These are phyloP conservation scores for Nanorana parkeri DNA, from an alignment of 2,113 vertebrate species.

Conservation along the genomic window DNA sequence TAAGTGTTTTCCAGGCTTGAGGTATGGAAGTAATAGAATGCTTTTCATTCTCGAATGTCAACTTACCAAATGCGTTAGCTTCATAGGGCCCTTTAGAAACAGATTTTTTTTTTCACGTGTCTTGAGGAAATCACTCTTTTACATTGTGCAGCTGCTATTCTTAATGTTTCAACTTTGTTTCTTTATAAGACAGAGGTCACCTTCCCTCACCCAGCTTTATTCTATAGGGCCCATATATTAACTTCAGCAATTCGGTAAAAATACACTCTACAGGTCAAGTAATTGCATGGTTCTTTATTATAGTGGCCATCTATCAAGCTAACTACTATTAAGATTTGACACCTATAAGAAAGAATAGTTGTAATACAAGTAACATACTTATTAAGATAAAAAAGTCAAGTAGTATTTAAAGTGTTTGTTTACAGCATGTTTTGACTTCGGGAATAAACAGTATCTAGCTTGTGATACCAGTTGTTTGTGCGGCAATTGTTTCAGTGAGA, in stretches of 20 bases:
- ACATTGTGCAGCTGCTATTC: slow-evolving; percentile 49
- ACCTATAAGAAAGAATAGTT: slow-evolving; percentile 13
- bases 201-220: slow-evolving; percentile 41
- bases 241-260: slow-evolving; percentile 34
- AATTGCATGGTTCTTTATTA: slow-evolving; percentile 38
- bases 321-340: slow-evolving; percentile 24
- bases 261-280: slow-evolving; percentile 11
- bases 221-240: slow-evolving; percentile 47
- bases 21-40: slow-evolving; percentile 50
- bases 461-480: too few species aligned
- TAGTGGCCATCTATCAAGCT: slow-evolving; percentile 42
- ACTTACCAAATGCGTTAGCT: slow-evolving; percentile 32
- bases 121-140: slow-evolving; percentile 40
- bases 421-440: too few species aligned
- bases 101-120: slow-evolving; percentile 45
- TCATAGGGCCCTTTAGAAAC: slow-evolving; percentile 29
- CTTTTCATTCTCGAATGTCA: slow-evolving; percentile 42
- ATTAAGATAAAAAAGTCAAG: too few species aligned
- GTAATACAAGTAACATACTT: too few species aligned
- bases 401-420: too few species aligned
- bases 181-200: slow-evolving; percentile 37
- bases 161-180: slow-evolving; percentile 38
- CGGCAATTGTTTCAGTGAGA: too few species aligned
- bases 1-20: slow-evolving; percentile 52
- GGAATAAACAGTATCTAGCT: too few species aligned